Evolutionary conservation across 2,888 invertebrate species (phyloP), one percentile per base, ranked within the genome.

Genomic region (Agrochola lota): DNA sequence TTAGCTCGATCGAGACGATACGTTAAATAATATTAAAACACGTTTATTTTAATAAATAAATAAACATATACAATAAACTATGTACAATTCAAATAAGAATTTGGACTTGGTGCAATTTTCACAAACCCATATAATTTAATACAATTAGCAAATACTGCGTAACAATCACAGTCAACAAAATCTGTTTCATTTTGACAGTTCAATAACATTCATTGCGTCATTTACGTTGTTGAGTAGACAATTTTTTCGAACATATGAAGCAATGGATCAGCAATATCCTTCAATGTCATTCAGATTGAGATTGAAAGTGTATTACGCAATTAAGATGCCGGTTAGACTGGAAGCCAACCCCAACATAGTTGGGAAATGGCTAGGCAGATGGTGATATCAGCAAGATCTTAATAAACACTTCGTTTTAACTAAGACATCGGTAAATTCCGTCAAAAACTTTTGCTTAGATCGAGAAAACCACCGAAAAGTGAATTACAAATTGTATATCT

Each of bases 41-140:
- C 26, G 30, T 72, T 71, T 66, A 57, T 70, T 75, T 70, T 40
- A 30, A 30, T 30, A 30, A 30, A 30, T 70, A 74, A 86, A 84
- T 68, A 74, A 86, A 84, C 60, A 77, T 78, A 79, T 85, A 78
- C 35, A 79, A 79, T 80, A 81, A 72, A 80, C 72, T 87, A 87
- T 87, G 55, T 88, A 83, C 85, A 87, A 73, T 80, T 64, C 9
- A 80, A 76, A 83, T 57, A 66, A 20, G 52, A 71, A 23, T 12
- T 63, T 60, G 26, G 46, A 55, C 26, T 80, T 78, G 60, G 59
- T 20, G 20, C 26, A 80, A 60, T 80, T 77, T 78, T 75, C 15
- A 35, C 11, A 35, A 35, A 43, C 23, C 17, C 6, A 17, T n/a
- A 23, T 20, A 20, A 17, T n/a, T 23, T 20, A 20, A 52, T 52